Base-by-base conservation (phyloP, 2,113 vertebrate species). In the Caranx ignobilis region DNA sequence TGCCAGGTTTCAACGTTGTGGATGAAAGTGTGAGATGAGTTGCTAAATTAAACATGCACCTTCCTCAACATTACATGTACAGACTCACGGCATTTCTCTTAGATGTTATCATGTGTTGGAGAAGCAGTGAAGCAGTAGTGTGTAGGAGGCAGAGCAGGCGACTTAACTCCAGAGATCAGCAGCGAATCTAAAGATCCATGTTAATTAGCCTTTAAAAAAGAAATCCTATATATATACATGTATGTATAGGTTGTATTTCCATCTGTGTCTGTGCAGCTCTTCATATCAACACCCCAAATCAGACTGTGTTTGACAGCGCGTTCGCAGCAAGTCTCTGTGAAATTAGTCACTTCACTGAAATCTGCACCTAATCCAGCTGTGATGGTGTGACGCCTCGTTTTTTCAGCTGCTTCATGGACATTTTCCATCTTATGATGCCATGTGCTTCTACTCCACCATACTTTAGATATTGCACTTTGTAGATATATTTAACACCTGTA, bases 91-190 rank as follows among this genome's bases (percentile, higher is more conserved):
- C n/a, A 68, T 65, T 62, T 48, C 26, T 64, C 15, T 31, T 19
- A 50, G 50, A 57, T 74, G 50, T 37, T 68, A 43, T 80, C 55
- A 72, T 59, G 39, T 47, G 57, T 48, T 26, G 54, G 61, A 66
- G 54, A 62, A 65, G 37, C 74, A 48, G 73, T 67, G 60, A 72
- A 65, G 71, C 1, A 26, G 10, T 54, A 31, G 10, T 21, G 64
- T 64, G 81, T 71, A 70, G 72, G 68, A 79, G 62, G 77, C 37
- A 75, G 62, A 75, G 32, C 35, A 50, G 54, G 48, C 43, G 68
- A 59, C 35, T 77, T 77, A 68, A 79, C 76, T 71, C 62, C 70
- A 70, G 60, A 62, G 76, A 82, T 72, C 34, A 67, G 37, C 15
- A 74, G 11, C 19, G 32, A 55, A 59, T 83, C 52, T 43, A 31